Evolutionary conservation across 2,797 vertebrate species (phyloP).

Genomic region (Borostomias antarcticus): DNA sequence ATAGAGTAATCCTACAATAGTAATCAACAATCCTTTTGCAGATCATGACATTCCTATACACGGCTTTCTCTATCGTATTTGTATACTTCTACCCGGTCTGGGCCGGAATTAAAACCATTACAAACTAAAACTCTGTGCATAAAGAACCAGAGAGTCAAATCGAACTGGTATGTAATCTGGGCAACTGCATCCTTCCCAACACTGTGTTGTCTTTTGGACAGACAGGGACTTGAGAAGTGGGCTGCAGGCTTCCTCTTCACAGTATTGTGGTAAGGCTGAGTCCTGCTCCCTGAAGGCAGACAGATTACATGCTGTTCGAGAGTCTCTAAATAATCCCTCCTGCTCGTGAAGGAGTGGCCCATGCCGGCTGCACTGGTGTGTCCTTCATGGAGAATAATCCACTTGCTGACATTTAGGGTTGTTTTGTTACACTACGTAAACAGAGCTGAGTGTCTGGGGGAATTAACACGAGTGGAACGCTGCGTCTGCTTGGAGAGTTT

Average conservation of each 20-base stretch:
- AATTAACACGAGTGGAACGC: slow-evolving; percentile 53
- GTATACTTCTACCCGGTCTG: slow-evolving; percentile 65
- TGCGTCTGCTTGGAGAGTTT: slow-evolving; percentile 35
- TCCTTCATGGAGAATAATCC: slow-evolving; percentile 76
- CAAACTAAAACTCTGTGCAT: slow-evolving; percentile 75
- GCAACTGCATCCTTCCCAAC: slow-evolving; percentile 49
- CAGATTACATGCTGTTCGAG: slow-evolving; percentile 81
- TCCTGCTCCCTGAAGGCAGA: slow-evolving; percentile 71
- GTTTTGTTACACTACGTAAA: slow-evolving; percentile 70
- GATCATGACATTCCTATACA: slow-evolving; percentile 44
- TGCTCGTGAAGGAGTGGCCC: slow-evolving; percentile 70
- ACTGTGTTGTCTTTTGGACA: slow-evolving; percentile 42
- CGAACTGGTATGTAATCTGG: slow-evolving; percentile 62
- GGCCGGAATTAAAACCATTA: slow-evolving; percentile 75
- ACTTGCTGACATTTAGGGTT: slow-evolving; percentile 75
- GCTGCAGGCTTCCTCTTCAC: slow-evolving; percentile 59
- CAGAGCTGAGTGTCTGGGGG: slow-evolving; percentile 53
- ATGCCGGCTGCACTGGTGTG: slow-evolving; percentile 71
- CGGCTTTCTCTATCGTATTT: slow-evolving; percentile 41
- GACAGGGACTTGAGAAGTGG: slow-evolving; percentile 65
- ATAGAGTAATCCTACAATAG: too few species aligned
- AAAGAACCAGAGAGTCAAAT: slow-evolving; percentile 62
- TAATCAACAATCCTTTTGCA: too few species aligned
- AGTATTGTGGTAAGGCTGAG: slow-evolving; percentile 67
- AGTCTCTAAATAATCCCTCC: slow-evolving; percentile 77